Evolutionary conservation across 2,888 invertebrate genomes (phyloP).

Genomic region (Notodonta ziczac): DNA sequence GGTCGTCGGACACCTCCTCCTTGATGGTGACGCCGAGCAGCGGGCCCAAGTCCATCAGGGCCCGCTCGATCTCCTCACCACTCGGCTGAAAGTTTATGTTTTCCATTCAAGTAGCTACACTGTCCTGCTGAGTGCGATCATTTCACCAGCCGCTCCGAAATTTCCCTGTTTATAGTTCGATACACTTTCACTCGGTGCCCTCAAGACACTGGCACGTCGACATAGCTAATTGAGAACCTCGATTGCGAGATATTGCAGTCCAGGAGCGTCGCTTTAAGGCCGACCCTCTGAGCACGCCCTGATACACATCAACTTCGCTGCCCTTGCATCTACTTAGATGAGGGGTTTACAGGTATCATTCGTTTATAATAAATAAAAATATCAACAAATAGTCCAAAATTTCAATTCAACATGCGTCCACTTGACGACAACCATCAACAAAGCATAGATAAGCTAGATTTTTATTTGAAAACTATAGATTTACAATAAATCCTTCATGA

Average conservation of each 20-base stretch:
- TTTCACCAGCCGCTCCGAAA: slow-evolving; percentile 51
- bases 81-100: slow-evolving; percentile 69
- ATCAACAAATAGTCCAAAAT: slow-evolving; percentile 45
- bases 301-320: slow-evolving; percentile 10
- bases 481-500: slow-evolving; percentile 44
- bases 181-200: slow-evolving; percentile 72
- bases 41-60: slow-evolving; percentile 77
- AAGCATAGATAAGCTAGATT: slow-evolving; percentile 55
- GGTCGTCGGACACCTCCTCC: slow-evolving; percentile 74
- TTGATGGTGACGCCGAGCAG: slow-evolving; percentile 79
- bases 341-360: slow-evolving; percentile 8
- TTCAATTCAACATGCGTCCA: slow-evolving; percentile 62
- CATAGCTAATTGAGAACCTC: slow-evolving; percentile 64
- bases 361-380: slow-evolving; percentile 34
- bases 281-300: slow-evolving; percentile 10
- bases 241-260: slow-evolving; percentile 57
- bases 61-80: slow-evolving; percentile 78
- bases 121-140: slow-evolving; percentile 38
- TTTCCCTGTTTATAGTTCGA: slow-evolving; percentile 47
- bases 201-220: slow-evolving; percentile 69
- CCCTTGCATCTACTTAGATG: slow-evolving; percentile 6
- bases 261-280: slow-evolving; percentile 42
- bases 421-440: slow-evolving; percentile 44
- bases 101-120: slow-evolving; percentile 61
- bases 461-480: slow-evolving; percentile 53